phyloP scores from a whole-genome alignment of 1,140 invertebrate species.

The Araneus ventricosus region DNA sequence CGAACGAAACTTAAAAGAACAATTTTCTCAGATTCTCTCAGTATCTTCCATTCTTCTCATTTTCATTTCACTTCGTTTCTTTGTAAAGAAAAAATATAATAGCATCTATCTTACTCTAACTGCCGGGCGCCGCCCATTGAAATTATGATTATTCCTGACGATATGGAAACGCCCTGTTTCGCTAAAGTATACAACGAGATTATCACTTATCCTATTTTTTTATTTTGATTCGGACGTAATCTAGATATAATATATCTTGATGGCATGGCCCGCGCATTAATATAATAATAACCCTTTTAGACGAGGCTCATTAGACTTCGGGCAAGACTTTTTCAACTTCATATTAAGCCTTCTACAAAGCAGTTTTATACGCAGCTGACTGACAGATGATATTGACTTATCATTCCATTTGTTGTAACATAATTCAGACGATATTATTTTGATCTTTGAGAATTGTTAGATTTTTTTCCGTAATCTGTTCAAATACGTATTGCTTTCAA shows the following conservation, averaged over 20 bases:
- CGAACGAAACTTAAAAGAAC: constrained; percentile 9
- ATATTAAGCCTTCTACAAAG: background rate
- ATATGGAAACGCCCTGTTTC: constrained; percentile 34
- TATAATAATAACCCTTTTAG: background rate
- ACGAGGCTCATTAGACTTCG: too few species aligned
- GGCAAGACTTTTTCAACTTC: too few species aligned
- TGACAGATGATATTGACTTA: background rate
- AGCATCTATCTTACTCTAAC: constrained; percentile 29
- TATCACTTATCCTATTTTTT: constrained; percentile 46
- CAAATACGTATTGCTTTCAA: too few species aligned
- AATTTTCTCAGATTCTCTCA: constrained; percentile 47
- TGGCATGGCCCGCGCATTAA: background rate
- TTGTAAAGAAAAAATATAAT: constrained; percentile 43
- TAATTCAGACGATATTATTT: too few species aligned
- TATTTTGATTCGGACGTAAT: constrained; percentile 21
- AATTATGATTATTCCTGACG: constrained; percentile 44
- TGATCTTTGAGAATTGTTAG: too few species aligned
- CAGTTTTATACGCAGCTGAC: background rate
- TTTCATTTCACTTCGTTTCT: constrained; percentile 47
- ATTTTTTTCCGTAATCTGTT: too few species aligned
- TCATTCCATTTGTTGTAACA: too few species aligned
- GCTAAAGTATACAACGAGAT: constrained; percentile 17
- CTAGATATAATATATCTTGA: background rate
- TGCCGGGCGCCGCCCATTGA: constrained; percentile 3
- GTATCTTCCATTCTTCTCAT: constrained; percentile 18